Base-by-base conservation (phyloP, 2,797 vertebrate species). In the Bucorvus abyssinicus region DNA sequence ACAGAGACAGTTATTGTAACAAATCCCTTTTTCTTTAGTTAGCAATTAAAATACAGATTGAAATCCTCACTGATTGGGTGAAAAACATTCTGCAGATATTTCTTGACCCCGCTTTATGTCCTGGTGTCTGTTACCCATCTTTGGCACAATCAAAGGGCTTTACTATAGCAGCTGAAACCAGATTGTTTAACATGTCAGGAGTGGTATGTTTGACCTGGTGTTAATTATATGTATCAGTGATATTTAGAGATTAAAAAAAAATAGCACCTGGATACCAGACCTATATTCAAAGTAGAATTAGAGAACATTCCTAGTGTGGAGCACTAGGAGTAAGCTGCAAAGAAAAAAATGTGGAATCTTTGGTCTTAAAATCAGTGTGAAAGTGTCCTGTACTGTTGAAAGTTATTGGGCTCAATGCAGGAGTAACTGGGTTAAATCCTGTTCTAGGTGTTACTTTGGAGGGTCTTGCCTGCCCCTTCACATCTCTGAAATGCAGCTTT, bases 161-260 rank as follows among this genome's bases (percentile, higher is more conserved):
- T 50, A 53, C 53, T 82, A 70, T 40, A 89, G 70, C 81, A 91
- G 56, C 85, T 96, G 95, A 96, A 97, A 96, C 59, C 44, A 89
- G 77, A 92, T 77, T 92, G 80, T 84, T 73, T 68, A 60, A 96
- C 95, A 93, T 92, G 63, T 87, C 69, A 40, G 38, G 64, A 63
- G 77, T 86, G 85, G 87, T 87, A 79, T 93, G 87, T 96, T 89
- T 53, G 67, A 97, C 87, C 95, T 89, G 76, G 69, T 95, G 87
- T 91, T 95, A 94, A 94, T 97, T 91, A 89, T 78, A 86, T 20
- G 89, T 95, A 78, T 95, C 75, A 90, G 67, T 94, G 94, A 93
- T 94, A 91, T 91, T 49, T 56, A 49, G 3, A 3, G 1, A 8
- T 50, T n/a, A 32, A 32, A 12, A 30, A 47, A 70, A 89, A 75